These are phyloP conservation scores for Lonchura striata DNA, from an alignment of 2,113 vertebrate genomes.

Conservation along the genomic window DNA sequence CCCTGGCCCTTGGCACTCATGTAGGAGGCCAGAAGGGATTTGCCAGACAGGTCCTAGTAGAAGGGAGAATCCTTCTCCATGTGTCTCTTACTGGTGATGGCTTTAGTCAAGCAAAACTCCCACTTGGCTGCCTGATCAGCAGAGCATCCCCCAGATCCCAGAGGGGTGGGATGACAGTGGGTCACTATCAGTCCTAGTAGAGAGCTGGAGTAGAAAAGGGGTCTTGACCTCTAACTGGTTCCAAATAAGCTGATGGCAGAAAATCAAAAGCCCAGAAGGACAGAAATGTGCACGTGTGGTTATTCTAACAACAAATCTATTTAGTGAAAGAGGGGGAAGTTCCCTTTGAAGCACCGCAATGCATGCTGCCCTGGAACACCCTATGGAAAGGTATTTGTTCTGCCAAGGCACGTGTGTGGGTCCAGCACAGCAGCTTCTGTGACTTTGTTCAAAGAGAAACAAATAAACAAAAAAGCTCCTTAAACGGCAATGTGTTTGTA, in stretches of 20 bases:
- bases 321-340: background rate
- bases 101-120: background rate
- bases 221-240: background rate
- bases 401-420: background rate
- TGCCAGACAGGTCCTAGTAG: background rate
- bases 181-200: background rate
- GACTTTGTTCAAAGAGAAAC: background rate
- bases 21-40: background rate
- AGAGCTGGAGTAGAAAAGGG: background rate
- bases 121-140: background rate
- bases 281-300: background rate
- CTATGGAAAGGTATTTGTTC: conserved; percentile 5
- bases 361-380: background rate
- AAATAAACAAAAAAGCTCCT: background rate
- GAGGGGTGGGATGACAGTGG: background rate
- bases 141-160: background rate
- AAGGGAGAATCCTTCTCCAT: background rate
- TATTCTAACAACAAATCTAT: background rate
- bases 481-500: background rate
- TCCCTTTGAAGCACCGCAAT: background rate
- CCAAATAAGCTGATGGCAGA: background rate
- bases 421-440: background rate
- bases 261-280: background rate
- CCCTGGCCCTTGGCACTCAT: background rate
- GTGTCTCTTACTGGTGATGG: accelerated